Base-by-base conservation (phyloP, 2,113 vertebrate species). In the Gorsachius goisagi region DNA sequence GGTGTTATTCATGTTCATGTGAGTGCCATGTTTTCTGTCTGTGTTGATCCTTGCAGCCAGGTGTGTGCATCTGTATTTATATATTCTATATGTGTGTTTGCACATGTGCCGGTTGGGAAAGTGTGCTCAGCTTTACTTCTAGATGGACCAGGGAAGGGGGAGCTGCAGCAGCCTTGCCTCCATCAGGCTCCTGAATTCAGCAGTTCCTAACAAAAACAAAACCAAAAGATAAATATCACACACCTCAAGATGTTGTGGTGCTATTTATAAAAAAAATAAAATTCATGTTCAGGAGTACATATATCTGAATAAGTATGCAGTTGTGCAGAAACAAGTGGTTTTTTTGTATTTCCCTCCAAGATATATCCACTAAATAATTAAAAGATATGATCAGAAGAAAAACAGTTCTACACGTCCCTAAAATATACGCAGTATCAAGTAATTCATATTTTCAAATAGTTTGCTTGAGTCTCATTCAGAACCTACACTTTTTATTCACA, bases 251-350 rank as follows among this genome's bases (percentile, higher is more conserved):
- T 44, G 7, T 28, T 30, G 6, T 49, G 20, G 1, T 66, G 15
- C 2, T 69, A 21, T 28, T 73, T 49, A 69, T 12, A 19, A 3
- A 32, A 81, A 89, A 91, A 74, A 66, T 81, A 66, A 81, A 89
- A 56, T 11, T 62, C 6, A 7, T 15, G 3, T 52, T 66, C 45
- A 50, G 44, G 14, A 85, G 62, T n/a, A 81, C 0, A 0, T 55
- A 4, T 41, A 55, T 41, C 12, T 50, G 24, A 63, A 60, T 32
- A 64, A 28, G 11, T 44, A 68, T 8, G 2, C 68, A 11, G 2
- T 13, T 62, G 27, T 53, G 9, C 8, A 72, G 47, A 75, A 82
- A 64, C 5, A 73, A 41, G 2, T 27, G 5, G 5, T 0, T 0
- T 10, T 10, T 39, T 52, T 66, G 1, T 41, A 44, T 58, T 78